Conservation (phyloP, 2,113 vertebrate species). For the Capra hircus region DNA sequence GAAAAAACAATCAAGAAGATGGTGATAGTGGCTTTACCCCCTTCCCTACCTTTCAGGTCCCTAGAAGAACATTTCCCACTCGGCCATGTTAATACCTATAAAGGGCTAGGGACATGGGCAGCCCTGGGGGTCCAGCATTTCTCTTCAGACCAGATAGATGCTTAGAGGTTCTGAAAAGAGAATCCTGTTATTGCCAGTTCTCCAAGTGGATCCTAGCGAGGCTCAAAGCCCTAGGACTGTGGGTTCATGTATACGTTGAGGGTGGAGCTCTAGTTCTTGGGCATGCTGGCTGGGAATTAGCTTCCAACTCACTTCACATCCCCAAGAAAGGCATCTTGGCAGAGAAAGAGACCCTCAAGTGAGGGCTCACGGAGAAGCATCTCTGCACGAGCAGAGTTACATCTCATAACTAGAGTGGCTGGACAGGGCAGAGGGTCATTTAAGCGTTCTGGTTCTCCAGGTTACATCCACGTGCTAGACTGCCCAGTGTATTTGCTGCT, state of each 20-base stretch:
- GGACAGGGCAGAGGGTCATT: not conserved
- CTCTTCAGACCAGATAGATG: not conserved
- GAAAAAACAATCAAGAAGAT: not conserved
- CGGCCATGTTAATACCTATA: conserved; percentile 40
- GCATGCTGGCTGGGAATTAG: not conserved
- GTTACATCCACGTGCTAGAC: not conserved
- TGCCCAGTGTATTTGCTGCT: not conserved
- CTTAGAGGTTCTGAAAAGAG: not conserved
- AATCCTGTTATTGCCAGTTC: not conserved
- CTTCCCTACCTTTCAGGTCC: not conserved
- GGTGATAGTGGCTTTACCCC: not conserved
- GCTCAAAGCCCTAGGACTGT: not conserved
- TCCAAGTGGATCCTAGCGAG: not conserved
- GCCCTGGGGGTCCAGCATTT: not conserved
- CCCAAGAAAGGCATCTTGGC: not conserved
- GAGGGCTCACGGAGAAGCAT: not conserved
- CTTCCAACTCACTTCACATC: not conserved
- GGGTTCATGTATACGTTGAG: not conserved
- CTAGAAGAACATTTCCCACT: not conserved
- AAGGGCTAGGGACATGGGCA: not conserved
- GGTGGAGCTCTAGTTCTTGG: not conserved
- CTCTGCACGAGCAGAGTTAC: not conserved
- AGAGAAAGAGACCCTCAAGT: not conserved
- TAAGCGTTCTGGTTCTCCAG: not conserved
- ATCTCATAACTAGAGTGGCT: not conserved